Conservation (phyloP, 2,888 invertebrate species). For the Ditula angustiorana region DNA sequence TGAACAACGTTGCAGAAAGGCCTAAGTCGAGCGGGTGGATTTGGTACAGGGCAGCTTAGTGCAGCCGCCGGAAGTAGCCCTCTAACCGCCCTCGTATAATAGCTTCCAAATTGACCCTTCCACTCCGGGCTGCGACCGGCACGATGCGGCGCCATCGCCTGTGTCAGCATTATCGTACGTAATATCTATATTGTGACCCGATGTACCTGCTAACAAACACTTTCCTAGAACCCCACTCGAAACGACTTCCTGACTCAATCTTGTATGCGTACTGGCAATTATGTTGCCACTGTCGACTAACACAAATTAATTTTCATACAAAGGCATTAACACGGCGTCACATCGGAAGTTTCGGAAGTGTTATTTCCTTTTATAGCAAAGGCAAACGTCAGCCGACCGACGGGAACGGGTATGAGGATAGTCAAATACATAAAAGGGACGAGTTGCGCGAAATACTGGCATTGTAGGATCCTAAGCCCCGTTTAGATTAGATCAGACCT, state of each 20-base stretch:
- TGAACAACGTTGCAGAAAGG: slow-evolving; percentile 74
- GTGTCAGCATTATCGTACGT: slow-evolving; percentile 59
- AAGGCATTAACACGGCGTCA: slow-evolving; percentile 67
- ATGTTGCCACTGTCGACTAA: slow-evolving; percentile 47
- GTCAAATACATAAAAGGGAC: slow-evolving; percentile 84
- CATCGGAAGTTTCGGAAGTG: slow-evolving; percentile 75
- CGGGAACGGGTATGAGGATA: slow-evolving; percentile 70
- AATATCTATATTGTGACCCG: slow-evolving; percentile 26
- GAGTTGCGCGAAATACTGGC: slow-evolving; percentile 81
- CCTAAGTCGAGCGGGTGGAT: slow-evolving; percentile 79
- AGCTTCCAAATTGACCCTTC: slow-evolving; percentile 83
- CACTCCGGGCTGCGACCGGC: slow-evolving; percentile 63
- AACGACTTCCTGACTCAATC: slow-evolving; percentile 32
- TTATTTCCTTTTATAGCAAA: slow-evolving; percentile 78
- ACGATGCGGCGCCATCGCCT: slow-evolving; percentile 49
- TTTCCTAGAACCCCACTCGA: slow-evolving; percentile 21
- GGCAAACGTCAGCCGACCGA: slow-evolving; percentile 72
- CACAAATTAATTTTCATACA: slow-evolving; percentile 70
- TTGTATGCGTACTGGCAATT: slow-evolving; percentile 45
- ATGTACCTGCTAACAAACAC: slow-evolving; percentile 10
- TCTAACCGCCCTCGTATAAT: slow-evolving; percentile 82
- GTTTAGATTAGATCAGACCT: slow-evolving; percentile 86
- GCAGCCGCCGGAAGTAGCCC: slow-evolving; percentile 83
- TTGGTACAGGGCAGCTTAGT: slow-evolving; percentile 80
- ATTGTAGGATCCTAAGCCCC: slow-evolving; percentile 83